Evolutionary conservation across 1,140 invertebrate genomes (phyloP).

Genomic region (Mya arenaria): DNA sequence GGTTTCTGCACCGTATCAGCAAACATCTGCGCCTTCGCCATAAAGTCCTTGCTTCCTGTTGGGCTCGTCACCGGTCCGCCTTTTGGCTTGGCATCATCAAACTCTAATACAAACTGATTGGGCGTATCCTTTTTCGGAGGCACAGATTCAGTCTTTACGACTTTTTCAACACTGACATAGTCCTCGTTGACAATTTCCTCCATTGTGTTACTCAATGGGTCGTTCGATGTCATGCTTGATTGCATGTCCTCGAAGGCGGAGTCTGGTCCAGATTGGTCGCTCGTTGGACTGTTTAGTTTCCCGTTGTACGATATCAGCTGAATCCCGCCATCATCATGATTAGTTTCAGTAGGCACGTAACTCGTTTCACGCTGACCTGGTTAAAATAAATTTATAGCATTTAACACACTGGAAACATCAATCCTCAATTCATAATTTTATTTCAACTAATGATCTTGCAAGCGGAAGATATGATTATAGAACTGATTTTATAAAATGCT

Average conservation of each 20-base stretch:
- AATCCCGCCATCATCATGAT: constrained; percentile 40
- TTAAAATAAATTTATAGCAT: not conserved
- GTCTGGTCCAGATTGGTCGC: constrained; percentile 32
- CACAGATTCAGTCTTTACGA: constrained; percentile 1
- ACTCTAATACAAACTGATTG: constrained; percentile 33
- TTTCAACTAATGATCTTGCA: not conserved
- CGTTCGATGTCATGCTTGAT: constrained; percentile 55
- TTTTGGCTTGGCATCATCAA: constrained; percentile 13
- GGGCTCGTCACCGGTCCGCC: constrained; percentile 14
- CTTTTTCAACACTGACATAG: not conserved
- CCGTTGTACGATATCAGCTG: constrained; percentile 55
- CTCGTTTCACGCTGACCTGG: constrained; percentile 9
- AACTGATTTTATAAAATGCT: not conserved
- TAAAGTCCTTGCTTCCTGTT: constrained; percentile 48
- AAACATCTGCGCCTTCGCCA: constrained; percentile 66
- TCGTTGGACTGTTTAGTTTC: constrained; percentile 46
- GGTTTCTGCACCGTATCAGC: constrained; percentile 70
- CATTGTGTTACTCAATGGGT: constrained; percentile 48
- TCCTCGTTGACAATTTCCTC: constrained; percentile 43
- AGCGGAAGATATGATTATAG: not conserved
- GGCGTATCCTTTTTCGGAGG: constrained; percentile 19
- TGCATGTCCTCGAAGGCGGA: constrained; percentile 55
- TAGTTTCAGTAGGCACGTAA: constrained; percentile 31
- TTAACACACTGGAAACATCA: too few species aligned
- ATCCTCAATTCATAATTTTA: not conserved